Base-by-base conservation (phyloP, 1,140 invertebrate species). In the Plectus sambesii region DNA sequence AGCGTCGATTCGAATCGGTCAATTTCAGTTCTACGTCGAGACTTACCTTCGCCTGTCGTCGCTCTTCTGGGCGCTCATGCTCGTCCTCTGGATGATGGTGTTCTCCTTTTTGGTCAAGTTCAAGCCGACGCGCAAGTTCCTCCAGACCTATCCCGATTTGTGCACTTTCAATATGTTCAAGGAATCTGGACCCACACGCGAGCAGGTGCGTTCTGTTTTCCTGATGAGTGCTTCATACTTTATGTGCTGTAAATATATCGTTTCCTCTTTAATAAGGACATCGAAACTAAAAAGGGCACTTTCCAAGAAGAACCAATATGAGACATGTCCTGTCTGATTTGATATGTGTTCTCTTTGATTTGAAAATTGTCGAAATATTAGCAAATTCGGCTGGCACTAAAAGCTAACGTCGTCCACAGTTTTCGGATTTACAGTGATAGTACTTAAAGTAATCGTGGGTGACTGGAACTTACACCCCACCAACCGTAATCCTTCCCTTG, bases 71-170 rank as follows among this genome's bases (percentile, higher is more conserved):
- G 57, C 77, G 0, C 20, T 82, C 0, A 36, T 73, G 0, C 55
- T 78, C 0, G 61, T 77, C 0, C 49, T 84, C 3, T 71, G 78
- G 47, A 78, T 73, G 5, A 42, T 73, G 0, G 47, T 87, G 1
- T 78, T 90, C 57, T 70, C 70, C 1, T 5, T 84, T 0, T 64
- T 90, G 60, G 64, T 79, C 1, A 79, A 79, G 49, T 82, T 78
- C 51, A 61, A 75, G 6, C 77, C 51, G 19, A 64, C 62, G 5
- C 48, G 64, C 22, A 50, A 42, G 29, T 48, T 67, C 20, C 47
- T 67, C 29, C 66, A 67, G 45, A 41, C 62, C 23, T 59, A 67
- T 40, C 66, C 64, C 6, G 60, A 53, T 30, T 42, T 59, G 26
- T 66, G 63, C 48, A 55, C 46, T 45, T 58, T 49, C 39, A 50